Conservation (phyloP, 2,888 invertebrate species). For the Steinernema carpocapsae region DNA sequence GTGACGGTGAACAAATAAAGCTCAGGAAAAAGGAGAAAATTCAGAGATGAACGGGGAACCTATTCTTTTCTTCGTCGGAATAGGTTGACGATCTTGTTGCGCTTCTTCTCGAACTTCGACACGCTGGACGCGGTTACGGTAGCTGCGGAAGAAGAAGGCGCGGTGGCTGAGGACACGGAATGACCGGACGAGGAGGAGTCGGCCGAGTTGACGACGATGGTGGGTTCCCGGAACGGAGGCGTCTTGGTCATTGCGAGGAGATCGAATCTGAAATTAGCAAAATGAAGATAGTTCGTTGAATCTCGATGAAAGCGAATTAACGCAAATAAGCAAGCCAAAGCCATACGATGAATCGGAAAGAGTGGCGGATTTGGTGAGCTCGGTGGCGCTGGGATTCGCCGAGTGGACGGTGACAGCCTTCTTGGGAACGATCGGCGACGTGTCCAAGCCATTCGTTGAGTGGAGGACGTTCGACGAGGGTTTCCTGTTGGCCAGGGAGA, state of each 20-base stretch:
- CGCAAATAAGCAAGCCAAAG: not conserved
- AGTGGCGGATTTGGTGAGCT: not conserved
- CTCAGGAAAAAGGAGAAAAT: conserved; percentile 11
- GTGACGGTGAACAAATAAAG: conserved; percentile 13
- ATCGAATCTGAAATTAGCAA: conserved; percentile 29
- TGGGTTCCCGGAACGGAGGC: conserved; percentile 14
- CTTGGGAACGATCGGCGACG: conserved; percentile 26
- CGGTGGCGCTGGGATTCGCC: conserved; percentile 1
- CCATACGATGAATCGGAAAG: conserved; percentile 34
- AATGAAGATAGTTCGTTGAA: not conserved
- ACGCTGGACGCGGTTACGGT: not conserved
- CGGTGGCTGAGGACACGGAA: conserved; percentile 5
- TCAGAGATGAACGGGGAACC: not conserved
- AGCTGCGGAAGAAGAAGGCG: conserved; percentile 2
- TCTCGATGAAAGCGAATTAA: not conserved
- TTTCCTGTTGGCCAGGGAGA: not conserved
- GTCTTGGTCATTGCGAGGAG: conserved; percentile 31
- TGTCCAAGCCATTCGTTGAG: conserved; percentile 1
- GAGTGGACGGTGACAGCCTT: conserved; percentile 17
- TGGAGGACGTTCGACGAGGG: conserved; percentile 7
- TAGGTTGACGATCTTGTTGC: conserved; percentile 9
- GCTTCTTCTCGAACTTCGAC: conserved; percentile 20
- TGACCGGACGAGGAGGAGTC: conserved; percentile 20
- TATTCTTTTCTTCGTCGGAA: conserved; percentile 12
- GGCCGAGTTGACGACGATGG: conserved; percentile 16